Evolutionary conservation across 1,140 invertebrate genomes (phyloP).

Genomic region (Aethina tumida): DNA sequence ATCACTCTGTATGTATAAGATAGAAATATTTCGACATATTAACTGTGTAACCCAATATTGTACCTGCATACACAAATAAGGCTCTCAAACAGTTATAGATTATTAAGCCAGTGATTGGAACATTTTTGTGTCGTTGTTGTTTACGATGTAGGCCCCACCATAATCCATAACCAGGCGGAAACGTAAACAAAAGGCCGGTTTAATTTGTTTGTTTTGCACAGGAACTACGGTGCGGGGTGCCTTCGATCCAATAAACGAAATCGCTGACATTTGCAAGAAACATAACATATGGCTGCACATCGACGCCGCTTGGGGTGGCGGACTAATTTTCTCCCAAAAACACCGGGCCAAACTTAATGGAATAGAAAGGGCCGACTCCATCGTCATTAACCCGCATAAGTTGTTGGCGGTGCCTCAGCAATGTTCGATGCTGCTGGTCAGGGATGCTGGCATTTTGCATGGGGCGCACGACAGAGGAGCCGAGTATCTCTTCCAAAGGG

Average conservation of each 20-base stretch:
- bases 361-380: slow-evolving; percentile 50
- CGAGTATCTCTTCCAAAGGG: slow-evolving; percentile 54
- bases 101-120: too few relatives aligned
- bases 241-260: slow-evolving; percentile 51
- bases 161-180: too few relatives aligned
- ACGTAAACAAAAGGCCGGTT: too few relatives aligned
- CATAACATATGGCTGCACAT: slow-evolving; percentile 59
- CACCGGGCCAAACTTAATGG: slow-evolving; percentile 45
- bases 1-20: too few relatives aligned
- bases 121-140: too few relatives aligned
- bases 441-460: slow-evolving; percentile 37
- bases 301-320: slow-evolving; percentile 62
- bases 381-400: slow-evolving; percentile 63
- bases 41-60: too few relatives aligned
- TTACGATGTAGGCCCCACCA: too few relatives aligned
- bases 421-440: slow-evolving; percentile 48
- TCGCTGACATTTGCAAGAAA: slow-evolving; percentile 50
- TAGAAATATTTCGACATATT: too few relatives aligned
- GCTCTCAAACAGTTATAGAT: too few relatives aligned
- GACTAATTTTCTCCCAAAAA: slow-evolving; percentile 48
- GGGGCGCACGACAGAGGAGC: slow-evolving; percentile 44
- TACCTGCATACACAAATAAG: too few relatives aligned
- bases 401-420: slow-evolving; percentile 55
- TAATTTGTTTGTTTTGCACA: slow-evolving; percentile 12
- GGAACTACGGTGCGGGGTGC: slow-evolving; percentile 47